These are phyloP conservation scores for Perccottus glenii DNA, from an alignment of 2,113 vertebrate genomes.

Conservation along the genomic window DNA sequence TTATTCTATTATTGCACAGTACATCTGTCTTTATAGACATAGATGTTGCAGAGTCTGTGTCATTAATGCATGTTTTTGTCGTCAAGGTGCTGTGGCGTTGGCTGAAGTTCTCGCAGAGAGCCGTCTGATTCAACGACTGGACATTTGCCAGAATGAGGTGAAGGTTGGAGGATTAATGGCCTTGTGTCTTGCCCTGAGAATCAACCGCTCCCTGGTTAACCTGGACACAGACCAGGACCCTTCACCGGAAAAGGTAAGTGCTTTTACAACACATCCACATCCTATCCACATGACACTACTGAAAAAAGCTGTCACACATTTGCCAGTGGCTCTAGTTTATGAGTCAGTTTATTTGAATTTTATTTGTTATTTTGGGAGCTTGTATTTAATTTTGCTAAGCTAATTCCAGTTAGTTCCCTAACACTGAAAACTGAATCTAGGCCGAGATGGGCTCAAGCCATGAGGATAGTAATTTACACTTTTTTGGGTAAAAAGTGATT, in stretches of 20 bases:
- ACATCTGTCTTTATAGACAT: too few relatives aligned
- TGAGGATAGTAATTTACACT: neutral
- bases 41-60: neutral
- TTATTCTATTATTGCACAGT: too few relatives aligned
- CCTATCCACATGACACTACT: too few relatives aligned
- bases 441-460: neutral
- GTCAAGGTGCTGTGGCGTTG: slow-evolving; percentile 63
- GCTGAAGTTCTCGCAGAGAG: slow-evolving; percentile 75
- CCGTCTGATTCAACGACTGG: slow-evolving; percentile 53
- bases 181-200: slow-evolving; percentile 59
- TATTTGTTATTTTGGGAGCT: neutral
- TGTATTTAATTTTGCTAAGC: too few relatives aligned
- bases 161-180: slow-evolving; percentile 71
- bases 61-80: neutral
- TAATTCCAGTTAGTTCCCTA: neutral
- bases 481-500: neutral
- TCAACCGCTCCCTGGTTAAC: slow-evolving; percentile 58
- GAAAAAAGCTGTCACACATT: too few relatives aligned
- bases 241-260: slow-evolving; percentile 66
- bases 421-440: neutral
- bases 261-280: neutral
- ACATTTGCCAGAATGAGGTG: slow-evolving; percentile 70
- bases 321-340: too few relatives aligned
- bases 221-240: slow-evolving; percentile 68
- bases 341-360: neutral